phyloP scores from a whole-genome alignment of 2,113 vertebrate genomes.

The Aleadryas rufinucha region DNA sequence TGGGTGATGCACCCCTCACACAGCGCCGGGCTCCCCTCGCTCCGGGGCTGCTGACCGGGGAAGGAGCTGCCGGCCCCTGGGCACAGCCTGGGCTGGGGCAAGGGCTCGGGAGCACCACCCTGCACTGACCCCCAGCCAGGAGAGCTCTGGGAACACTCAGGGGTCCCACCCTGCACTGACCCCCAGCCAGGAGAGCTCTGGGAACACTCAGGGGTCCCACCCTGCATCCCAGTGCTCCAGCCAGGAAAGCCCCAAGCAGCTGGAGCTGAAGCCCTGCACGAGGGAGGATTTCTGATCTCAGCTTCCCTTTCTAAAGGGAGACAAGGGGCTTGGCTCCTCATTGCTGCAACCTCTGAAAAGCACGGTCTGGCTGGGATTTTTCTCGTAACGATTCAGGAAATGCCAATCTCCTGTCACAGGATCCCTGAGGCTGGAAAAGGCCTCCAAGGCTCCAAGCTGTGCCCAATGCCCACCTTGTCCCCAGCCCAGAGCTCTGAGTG shows the following conservation, averaged over 20 bases:
- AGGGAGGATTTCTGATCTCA: background rate
- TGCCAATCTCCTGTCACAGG: background rate
- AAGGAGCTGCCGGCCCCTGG: background rate
- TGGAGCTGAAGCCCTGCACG: accelerated
- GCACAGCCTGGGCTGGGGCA: background rate
- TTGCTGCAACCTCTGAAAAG: background rate
- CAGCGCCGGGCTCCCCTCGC: background rate
- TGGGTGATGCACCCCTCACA: background rate
- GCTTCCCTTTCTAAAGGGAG: background rate
- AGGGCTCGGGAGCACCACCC: background rate
- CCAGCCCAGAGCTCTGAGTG: background rate
- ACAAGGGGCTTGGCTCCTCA: background rate
- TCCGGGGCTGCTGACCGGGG: background rate
- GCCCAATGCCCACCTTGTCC: accelerated
- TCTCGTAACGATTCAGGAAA: background rate
- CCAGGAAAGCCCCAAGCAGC: background rate
- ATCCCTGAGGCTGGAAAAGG: background rate
- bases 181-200: background rate
- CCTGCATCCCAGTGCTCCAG: accelerated
- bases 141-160: background rate
- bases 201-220: background rate
- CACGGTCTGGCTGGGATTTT: background rate
- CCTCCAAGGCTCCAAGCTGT: background rate
- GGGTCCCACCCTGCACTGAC: accelerated
- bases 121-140: background rate